Evolutionary conservation across 2,113 vertebrate genomes (phyloP).

Genomic region (Xenopus borealis): DNA sequence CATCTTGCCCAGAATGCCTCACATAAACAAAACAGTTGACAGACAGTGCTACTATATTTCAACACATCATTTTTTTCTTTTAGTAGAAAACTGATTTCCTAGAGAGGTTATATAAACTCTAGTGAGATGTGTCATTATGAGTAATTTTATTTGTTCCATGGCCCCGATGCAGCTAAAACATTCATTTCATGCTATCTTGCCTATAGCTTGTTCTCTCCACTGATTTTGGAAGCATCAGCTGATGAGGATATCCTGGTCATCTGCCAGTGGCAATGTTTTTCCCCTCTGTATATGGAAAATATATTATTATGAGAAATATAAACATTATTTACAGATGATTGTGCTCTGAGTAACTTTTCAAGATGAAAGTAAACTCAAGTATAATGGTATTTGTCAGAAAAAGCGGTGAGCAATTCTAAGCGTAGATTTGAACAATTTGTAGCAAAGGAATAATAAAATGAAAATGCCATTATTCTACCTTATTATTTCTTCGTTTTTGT

Average conservation of each 20-base stretch:
- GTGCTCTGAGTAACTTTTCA: not conserved
- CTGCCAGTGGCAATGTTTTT: conserved; percentile 20
- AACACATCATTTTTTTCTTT: too few species aligned
- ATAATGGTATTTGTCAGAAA: conserved; percentile 5
- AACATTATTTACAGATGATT: conserved; percentile 24
- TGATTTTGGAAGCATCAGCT: conserved; percentile 27
- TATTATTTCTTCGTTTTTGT: too few species aligned
- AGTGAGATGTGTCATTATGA: too few species aligned
- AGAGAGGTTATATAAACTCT: too few species aligned
- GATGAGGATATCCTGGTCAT: conserved; percentile 13
- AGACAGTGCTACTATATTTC: too few species aligned
- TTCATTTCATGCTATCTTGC: conserved; percentile 34
- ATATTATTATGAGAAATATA: conserved; percentile 24
- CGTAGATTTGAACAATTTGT: too few species aligned
- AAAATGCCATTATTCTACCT: too few species aligned
- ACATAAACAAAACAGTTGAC: too few species aligned
- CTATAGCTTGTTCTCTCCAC: conserved; percentile 22
- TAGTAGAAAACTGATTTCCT: too few species aligned
- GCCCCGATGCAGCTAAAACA: conserved; percentile 23
- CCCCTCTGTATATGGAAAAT: conserved; percentile 12
- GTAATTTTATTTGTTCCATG: conserved; percentile 24
- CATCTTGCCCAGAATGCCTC: too few species aligned
- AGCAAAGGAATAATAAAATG: too few species aligned
- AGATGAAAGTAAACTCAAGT: too few species aligned
- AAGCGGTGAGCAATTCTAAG: not conserved